Evolutionary conservation across 2,797 vertebrate genomes (phyloP).

Genomic region (Falco novaeseelandiae): DNA sequence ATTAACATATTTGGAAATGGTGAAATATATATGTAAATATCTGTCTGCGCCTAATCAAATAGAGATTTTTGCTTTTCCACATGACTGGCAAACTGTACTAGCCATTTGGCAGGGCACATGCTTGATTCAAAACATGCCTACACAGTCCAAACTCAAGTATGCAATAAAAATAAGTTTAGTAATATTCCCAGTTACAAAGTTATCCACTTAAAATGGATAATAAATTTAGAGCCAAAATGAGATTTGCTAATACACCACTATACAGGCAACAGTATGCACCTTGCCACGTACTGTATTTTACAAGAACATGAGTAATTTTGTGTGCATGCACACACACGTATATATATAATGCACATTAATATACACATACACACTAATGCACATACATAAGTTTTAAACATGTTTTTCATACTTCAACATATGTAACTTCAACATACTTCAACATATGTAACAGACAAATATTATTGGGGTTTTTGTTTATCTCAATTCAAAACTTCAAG

Average conservation of each 20-base stretch:
- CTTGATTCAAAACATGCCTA: not conserved
- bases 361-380: not conserved
- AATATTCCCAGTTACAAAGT: not conserved
- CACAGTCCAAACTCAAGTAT: not conserved
- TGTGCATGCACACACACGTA: not conserved
- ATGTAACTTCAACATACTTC: not conserved
- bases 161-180: not conserved
- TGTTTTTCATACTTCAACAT: not conserved
- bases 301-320: not conserved
- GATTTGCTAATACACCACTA: not conserved
- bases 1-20: not conserved
- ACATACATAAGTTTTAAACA: not conserved
- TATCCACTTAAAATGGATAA: not conserved
- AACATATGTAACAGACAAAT: not conserved
- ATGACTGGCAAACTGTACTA: not conserved
- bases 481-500: not conserved
- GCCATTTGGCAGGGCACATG: slow-evolving; percentile 20
- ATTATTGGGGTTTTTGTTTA: not conserved
- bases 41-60: slow-evolving; percentile 33
- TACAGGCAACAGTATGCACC: not conserved
- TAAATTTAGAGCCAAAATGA: not conserved
- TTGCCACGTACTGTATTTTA: accelerated
- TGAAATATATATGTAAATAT: slow-evolving; percentile 13
- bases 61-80: slow-evolving; percentile 34
- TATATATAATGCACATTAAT: not conserved